Conservation (phyloP, 2,797 vertebrate genomes). For the Peromyscus aztecus region DNA sequence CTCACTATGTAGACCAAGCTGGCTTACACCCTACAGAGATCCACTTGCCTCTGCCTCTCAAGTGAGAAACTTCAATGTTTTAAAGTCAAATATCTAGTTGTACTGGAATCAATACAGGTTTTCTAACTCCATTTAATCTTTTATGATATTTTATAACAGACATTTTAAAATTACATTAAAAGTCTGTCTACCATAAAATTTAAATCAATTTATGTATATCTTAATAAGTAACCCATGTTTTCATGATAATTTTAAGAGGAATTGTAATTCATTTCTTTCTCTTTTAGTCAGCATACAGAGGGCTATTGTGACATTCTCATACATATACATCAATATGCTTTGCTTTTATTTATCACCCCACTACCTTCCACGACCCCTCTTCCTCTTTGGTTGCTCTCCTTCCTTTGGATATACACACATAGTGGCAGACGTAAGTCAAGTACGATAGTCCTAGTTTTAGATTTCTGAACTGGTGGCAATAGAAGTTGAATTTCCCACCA, state of each 20-base stretch:
- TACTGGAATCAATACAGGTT: neutral
- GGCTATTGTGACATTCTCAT: neutral
- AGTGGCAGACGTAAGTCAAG: neutral
- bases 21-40: neutral
- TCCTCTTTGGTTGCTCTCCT: neutral
- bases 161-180: neutral
- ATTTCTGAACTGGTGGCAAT: neutral
- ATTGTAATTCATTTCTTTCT: neutral
- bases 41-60: neutral
- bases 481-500: neutral
- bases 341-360: neutral
- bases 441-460: neutral
- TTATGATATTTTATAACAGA: neutral
- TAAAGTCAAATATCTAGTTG: slow-evolving; percentile 28
- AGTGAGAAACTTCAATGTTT: neutral
- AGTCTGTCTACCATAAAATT: neutral
- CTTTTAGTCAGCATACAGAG: neutral
- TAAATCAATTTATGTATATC: slow-evolving; percentile 4
- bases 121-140: neutral
- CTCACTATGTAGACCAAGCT: neutral
- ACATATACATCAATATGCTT: neutral
- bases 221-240: neutral
- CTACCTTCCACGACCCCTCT: neutral
- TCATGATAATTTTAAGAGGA: neutral
- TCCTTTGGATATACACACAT: neutral